Evolutionary conservation across 2,797 vertebrate genomes (phyloP), one percentile per base, ranked within the genome.

Genomic region (Silurus aristotelis): DNA sequence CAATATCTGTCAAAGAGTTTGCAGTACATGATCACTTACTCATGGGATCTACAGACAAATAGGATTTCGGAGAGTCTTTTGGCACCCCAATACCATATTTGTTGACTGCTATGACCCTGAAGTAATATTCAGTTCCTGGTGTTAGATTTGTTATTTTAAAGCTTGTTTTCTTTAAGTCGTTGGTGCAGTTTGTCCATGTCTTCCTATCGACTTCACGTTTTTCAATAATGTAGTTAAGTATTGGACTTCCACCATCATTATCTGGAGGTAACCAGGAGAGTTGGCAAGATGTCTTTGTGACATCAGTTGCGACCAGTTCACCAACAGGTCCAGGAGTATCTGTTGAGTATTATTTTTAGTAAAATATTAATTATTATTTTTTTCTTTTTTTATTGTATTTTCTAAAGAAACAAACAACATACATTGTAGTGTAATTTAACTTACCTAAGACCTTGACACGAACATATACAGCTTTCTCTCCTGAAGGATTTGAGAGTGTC

Each of bases 281-380:
- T 76, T 99, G 98, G 85, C 97, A 97, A 17, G 95, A 94, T 20
- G 95, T 97, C 94, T 99, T 99, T 79, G 97, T 98, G 83, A 98
- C 92, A 83, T 99, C 94, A 6, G 94, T 95, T 89, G 94, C 96
- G 71, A 93, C 96, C 85, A 99, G 93, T 27, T 95, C 96, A 9
- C 96, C 96, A 80, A 99, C 98, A n/a, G 98, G 98, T 84, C 98
- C 98, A 80, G 98, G 97, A 90, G 98, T 99, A 93, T 99, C 98
- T 99, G 88, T 89, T 72, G 10, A 52, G 48, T 52, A 52, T 7
- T 52, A 52, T 52, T 52, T 46, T 85, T 48, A n/a, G 27, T 43
- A 52, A 86, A 9, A 66, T 19, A 31, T 71, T 66, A 78, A 20
- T 58, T 19, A 80, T 77, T 43, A 19, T 19, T 52, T 66, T 6